These are phyloP conservation scores for Eclectus roratus DNA, from an alignment of 2,113 vertebrate genomes.

Conservation along the genomic window DNA sequence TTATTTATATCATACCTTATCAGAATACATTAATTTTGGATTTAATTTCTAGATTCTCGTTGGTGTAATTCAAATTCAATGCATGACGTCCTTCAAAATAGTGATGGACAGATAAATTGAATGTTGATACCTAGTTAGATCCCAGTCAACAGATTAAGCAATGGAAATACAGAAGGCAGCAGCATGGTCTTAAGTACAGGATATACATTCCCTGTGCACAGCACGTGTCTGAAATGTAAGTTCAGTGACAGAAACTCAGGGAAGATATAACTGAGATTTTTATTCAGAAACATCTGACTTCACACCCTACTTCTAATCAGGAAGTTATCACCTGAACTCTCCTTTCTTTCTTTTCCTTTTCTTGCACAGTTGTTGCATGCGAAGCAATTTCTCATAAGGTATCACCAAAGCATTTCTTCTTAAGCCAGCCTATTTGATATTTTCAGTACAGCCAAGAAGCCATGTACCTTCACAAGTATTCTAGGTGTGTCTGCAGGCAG, in stretches of 20 bases:
- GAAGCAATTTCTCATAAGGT: background rate
- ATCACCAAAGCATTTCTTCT: background rate
- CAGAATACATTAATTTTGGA: background rate
- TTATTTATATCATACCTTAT: background rate
- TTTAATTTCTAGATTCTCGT: background rate
- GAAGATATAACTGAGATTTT: background rate
- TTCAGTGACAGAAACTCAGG: background rate
- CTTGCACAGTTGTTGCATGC: background rate
- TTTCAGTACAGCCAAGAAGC: background rate
- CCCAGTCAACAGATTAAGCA: background rate
- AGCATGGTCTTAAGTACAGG: rapidly evolving
- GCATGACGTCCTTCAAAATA: background rate
- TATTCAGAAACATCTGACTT: background rate
- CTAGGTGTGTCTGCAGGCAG: background rate
- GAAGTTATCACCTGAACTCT: background rate
- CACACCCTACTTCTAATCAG: background rate
- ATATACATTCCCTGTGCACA: rapidly evolving
- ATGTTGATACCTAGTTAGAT: background rate
- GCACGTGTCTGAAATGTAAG: background rate
- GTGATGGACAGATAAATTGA: background rate
- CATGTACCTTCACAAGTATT: background rate
- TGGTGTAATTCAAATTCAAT: background rate
- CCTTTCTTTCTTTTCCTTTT: background rate
- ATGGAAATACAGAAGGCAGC: background rate
- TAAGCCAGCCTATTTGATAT: background rate